Base-by-base conservation (phyloP, 2,888 invertebrate genomes). In the Incurvaria masculella region DNA sequence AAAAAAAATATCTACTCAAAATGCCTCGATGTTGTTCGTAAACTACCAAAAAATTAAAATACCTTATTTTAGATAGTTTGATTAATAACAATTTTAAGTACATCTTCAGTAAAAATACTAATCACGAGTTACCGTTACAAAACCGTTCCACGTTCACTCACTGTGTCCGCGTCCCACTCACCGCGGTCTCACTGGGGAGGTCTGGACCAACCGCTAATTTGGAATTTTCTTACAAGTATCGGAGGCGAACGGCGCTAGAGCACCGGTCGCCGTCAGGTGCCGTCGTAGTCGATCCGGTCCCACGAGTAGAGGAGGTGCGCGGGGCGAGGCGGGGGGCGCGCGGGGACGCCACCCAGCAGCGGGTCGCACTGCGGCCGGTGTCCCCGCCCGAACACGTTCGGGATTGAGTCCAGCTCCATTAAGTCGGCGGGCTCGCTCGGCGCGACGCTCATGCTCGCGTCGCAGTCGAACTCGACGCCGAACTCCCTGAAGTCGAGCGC, bases 271-370 rank as follows among this genome's bases (percentile, higher is more conserved):
- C 62, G 79, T 79, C 79, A 79, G 59, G 79, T 78, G 68, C 87
- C 84, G 63, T 87, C 86, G 67, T 82, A 88, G 69, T 89, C 89
- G 56, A 87, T 81, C 63, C 84, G 85, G 65, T 90, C 90, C 91
- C 91, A 91, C 16, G 86, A 83, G 59, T 86, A 80, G 56, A 83
- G 83, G 54, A 84, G 79, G 52, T 81, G 82, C 52, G 82, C 83
- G 51, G 87, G 85, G 40, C 87, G 84, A 41, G 83, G 74, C 48
- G 74, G 62, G 21, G 88, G 85, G 59, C 85, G 84, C 50, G 86
- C 80, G 55, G 69, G 58, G 55, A 83, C 84, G 51, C 87, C 86
- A 46, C 88, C 87, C 56, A 91, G 72, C 59, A 91, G 70, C 44
- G 90, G 90, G 69, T 91, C 90, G 62, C 86, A 86, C 55, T 81